Base-by-base conservation (phyloP, 2,797 vertebrate species). In the Apogon hyalosoma region DNA sequence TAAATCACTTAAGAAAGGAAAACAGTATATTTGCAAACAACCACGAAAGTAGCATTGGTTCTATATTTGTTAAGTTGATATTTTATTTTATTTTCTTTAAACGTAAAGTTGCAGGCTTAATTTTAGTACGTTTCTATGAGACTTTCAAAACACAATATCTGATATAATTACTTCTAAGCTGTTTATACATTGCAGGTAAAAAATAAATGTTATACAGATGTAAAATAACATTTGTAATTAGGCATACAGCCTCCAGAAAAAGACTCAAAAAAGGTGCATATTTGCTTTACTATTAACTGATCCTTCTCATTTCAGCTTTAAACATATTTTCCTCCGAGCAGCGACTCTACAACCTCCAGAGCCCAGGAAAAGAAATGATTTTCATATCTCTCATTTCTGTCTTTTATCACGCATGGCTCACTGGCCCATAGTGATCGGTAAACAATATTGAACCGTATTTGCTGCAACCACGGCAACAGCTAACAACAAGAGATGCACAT, bases 371-470 rank as follows among this genome's bases (percentile, higher is more conserved):
- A 69, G 11, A 54, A 50, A 48, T 56, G 0, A 59, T 67, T 58
- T 57, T 56, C 60, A 69, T 62, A 73, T 64, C 63, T 80, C 40
- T 21, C 16, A 11, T 14, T 19, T 57, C 31, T 28, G 7, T 40
- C 42, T 19, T 43, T 6, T n/a, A n/a, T 59, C 13, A 10, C 40
- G 62, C 13, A 11, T 8, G 39, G 53, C 58, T 53, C 58, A 1
- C 38, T 11, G 24, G 63, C 45, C 42, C 62, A 57, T 24, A 11
- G 36, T 43, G 39, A 75, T 85, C 63, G 54, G 82, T 79, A 83
- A 87, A 88, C 77, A 88, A 55, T 62, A 84, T 63, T 74, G 83
- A 79, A 62, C 45, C 49, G n/a, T 77, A 78, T 87, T 80, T 83
- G 36, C 62, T 41, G 79, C 76, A 55, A 50, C 85, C 61, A 41